Evolutionary conservation across 2,888 invertebrate species (phyloP), one percentile per base, ranked within the genome.

Genomic region (Nymphalis urticae): DNA sequence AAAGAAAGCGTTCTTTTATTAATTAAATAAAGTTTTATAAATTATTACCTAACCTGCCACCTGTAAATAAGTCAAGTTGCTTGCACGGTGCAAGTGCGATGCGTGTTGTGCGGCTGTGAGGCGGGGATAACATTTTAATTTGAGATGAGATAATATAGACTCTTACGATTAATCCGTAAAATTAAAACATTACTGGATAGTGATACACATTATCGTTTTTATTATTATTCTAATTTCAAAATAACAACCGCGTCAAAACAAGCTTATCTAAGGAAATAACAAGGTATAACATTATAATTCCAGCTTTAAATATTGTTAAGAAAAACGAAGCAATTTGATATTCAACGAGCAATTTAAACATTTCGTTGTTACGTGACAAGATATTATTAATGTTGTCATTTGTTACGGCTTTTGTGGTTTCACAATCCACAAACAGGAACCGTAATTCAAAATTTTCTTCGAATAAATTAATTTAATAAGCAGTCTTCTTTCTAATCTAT

Each of bases 301-400:
- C 6, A n/a, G 36, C 32, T 42, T 58, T 42, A 10, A 42, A 58
- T 42, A 36, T 42, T 19, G 36, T 32, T 19, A 19, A 19, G 42
- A 19, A 58, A 58, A 66, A 70, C 67, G 64, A 63, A 24, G 50
- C 42, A 61, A 67, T 67, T 70, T 67, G 63, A 64, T 62, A 56
- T 58, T 56, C 64, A 66, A 70, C 70, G 66, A 70, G 66, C 60
- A 66, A 66, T 67, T 70, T 64, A 67, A 70, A 62, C 60, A 67
- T 67, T 70, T 70, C 48, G 66, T 64, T 70, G 66, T 64, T 59
- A 63, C 61, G 61, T 54, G 66, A 70, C 66, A 64, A 60, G 64
- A 62, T 56, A 66, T 67, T 70, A 70, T 70, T 70, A 70, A 70
- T 70, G 66, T 48, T 62, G 59, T 63, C 70, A 70, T 70, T 70